Evolutionary conservation across 2,888 invertebrate genomes (phyloP).

Genomic region (Scotopteryx bipunctaria): DNA sequence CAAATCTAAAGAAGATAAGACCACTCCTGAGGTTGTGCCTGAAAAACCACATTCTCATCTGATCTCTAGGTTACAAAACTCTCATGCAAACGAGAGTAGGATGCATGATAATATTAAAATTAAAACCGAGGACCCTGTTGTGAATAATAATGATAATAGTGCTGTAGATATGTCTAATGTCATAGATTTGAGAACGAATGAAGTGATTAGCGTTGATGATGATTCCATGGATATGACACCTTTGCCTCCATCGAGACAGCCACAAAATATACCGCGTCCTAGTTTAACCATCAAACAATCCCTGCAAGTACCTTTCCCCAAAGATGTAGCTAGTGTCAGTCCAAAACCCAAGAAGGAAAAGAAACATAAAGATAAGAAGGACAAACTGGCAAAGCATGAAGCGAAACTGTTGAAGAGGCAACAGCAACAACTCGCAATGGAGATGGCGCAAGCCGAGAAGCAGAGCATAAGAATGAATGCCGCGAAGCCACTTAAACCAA

Average conservation of each 20-base stretch:
- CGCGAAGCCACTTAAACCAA: constrained; percentile 64
- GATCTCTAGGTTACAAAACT: constrained; percentile 76
- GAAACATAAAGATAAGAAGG: constrained; percentile 80
- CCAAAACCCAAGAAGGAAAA: constrained; percentile 84
- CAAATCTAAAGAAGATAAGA: constrained; percentile 87
- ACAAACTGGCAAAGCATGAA: constrained; percentile 74
- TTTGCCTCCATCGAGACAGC: constrained; percentile 48
- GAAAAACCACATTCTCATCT: constrained; percentile 71
- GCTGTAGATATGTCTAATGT: constrained; percentile 78
- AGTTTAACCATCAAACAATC: constrained; percentile 75
- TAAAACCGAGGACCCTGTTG: constrained; percentile 67
- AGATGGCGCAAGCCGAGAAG: constrained; percentile 69
- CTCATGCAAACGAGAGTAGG: constrained; percentile 59
- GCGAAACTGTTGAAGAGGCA: constrained; percentile 76
- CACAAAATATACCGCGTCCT: constrained; percentile 54
- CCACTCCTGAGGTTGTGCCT: constrained; percentile 65
- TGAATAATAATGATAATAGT: constrained; percentile 80
- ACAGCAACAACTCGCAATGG: constrained; percentile 71
- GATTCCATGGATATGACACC: constrained; percentile 70
- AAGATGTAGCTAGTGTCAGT: constrained; percentile 81
- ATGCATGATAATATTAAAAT: constrained; percentile 57
- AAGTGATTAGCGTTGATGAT: constrained; percentile 78
- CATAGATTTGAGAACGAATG: constrained; percentile 77
- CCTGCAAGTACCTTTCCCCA: constrained; percentile 74
- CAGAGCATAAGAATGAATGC: constrained; percentile 64